Evolutionary conservation across 2,888 invertebrate genomes (phyloP), one percentile per base, ranked within the genome.

Genomic region (Stenurella melanura): DNA sequence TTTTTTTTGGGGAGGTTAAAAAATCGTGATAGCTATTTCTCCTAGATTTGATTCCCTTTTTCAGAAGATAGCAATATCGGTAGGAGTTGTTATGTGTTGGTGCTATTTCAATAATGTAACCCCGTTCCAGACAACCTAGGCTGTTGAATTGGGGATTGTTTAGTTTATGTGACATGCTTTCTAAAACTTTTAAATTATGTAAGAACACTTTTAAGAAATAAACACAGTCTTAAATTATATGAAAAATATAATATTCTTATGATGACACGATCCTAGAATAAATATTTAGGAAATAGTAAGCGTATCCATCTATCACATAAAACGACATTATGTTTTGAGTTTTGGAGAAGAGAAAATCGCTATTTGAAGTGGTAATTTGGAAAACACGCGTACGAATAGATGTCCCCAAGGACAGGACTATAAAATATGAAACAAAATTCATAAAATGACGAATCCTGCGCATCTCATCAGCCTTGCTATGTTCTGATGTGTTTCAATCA

Each of bases 351-450:
- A 73, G 75, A 66, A 78, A 78, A 78, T 78, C 78, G 75, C 78
- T 78, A 68, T 50, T 64, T 67, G 67, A 73, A 76, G 74, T 63
- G 77, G 81, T 78, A 78, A 78, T 79, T 79, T 73, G 69, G 74
- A 76, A 77, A 73, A 75, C 78, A 75, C 79, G 78, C 77, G 73
- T 78, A 74, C 71, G 75, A 76, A 78, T 75, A 69, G 75, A 63
- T 69, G 78, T 80, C 79, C 78, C 77, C 77, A 73, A 73, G 73
- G 79, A 77, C 60, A 19, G 66, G 72, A 74, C 79, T 81, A 83
- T 88, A 87, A 88, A 88, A 87, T 86, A 87, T 86, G 86, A 82
- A 87, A 85, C 83, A 84, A 86, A 85, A 86, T 87, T 85, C 87
- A 84, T 86, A 87, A 87, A 88, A 87, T 83, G 86, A 86, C 84